These are phyloP conservation scores for Drosophila flavopinicola DNA, from an alignment of 2,888 invertebrate species.

Conservation along the genomic window DNA sequence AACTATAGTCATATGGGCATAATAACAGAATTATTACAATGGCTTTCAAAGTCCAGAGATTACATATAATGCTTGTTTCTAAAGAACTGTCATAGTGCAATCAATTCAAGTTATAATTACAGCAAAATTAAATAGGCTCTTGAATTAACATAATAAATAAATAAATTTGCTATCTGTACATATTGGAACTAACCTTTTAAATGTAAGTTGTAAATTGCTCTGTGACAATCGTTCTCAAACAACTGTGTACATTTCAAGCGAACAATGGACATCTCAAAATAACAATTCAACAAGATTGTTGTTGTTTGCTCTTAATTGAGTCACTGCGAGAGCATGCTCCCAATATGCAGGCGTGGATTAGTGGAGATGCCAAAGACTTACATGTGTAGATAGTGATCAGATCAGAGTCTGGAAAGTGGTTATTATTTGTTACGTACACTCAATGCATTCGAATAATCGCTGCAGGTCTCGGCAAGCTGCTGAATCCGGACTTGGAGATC, in stretches of 20 bases:
- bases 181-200: too few species aligned
- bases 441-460: constrained; percentile 4
- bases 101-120: too few species aligned
- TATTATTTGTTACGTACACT: constrained; percentile 34
- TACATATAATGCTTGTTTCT: not conserved
- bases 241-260: constrained; percentile 50
- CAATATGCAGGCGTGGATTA: constrained; percentile 18
- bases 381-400: constrained; percentile 1
- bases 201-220: too few species aligned
- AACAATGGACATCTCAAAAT: constrained; percentile 38
- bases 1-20: not conserved
- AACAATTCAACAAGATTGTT: constrained; percentile 33
- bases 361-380: constrained; percentile 7
- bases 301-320: constrained; percentile 68
- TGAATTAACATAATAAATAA: not conserved
- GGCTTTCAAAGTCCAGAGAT: not conserved
- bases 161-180: not conserved
- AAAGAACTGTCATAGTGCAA: too few species aligned
- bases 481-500: constrained; percentile 89
- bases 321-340: constrained; percentile 55
- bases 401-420: not conserved
- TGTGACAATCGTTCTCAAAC: not conserved
- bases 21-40: not conserved
- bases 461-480: constrained; percentile 91
- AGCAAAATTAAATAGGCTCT: not conserved